phyloP scores from a whole-genome alignment of 2,888 invertebrate species.

The Flabesymbios commensalis region DNA sequence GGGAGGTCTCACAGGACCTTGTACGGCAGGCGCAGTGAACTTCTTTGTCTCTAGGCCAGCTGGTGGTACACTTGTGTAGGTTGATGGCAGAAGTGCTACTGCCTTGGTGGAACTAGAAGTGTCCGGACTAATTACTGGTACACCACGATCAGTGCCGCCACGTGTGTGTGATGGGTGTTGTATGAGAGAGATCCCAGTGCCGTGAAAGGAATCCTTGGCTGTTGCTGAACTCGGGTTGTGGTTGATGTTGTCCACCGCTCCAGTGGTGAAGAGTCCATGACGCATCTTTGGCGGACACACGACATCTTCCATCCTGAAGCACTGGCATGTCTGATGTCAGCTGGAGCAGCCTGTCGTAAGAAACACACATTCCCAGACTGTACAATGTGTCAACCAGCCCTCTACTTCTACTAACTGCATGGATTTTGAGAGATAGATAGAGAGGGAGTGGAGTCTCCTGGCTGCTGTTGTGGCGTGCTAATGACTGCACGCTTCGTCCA shows the following conservation, averaged over 20 bases:
- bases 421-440: background rate
- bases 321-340: background rate
- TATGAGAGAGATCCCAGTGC: too few species aligned
- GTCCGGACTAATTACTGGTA: background rate
- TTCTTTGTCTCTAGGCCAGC: conserved; percentile 4
- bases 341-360: background rate
- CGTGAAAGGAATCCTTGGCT: conserved; percentile 18
- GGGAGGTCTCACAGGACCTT: background rate
- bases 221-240: conserved; percentile 19
- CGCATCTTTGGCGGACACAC: conserved; percentile 9
- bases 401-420: background rate
- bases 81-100: background rate
- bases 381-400: background rate
- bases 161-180: background rate
- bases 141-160: conserved; percentile 1
- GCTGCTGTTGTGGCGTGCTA: background rate
- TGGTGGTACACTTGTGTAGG: conserved; percentile 11
- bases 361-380: background rate
- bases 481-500: background rate
- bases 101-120: conserved; percentile 3
- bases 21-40: conserved; percentile 4
- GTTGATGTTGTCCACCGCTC: conserved; percentile 20
- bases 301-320: background rate
- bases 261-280: conserved; percentile 12
- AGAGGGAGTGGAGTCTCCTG: background rate